A percentile compares a stretch with the other conserved stretches of the same genome.
phyloP scores from a whole-genome alignment of 2,797 vertebrate genomes.

The Xenops minutus region DNA sequence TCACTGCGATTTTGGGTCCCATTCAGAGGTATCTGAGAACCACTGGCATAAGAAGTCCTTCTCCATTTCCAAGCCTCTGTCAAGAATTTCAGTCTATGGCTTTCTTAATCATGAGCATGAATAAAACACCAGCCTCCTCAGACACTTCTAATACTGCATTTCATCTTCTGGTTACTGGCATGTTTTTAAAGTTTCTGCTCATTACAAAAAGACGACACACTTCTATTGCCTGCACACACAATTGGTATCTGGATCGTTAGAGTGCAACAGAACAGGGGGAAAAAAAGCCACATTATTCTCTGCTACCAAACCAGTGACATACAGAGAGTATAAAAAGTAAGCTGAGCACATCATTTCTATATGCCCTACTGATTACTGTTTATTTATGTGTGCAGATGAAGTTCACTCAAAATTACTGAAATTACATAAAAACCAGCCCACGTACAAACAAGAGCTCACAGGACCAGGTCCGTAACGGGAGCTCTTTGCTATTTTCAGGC shows the following conservation, averaged over 20 bases:
- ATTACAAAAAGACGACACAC: neutral
- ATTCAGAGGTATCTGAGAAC: neutral
- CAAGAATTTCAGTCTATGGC: neutral
- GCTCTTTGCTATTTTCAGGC: neutral
- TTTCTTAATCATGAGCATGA: slow-evolving; percentile 13
- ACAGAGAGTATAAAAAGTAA: neutral
- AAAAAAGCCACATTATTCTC: neutral
- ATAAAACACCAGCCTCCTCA: slow-evolving; percentile 38
- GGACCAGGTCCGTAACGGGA: neutral
- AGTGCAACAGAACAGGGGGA: neutral
- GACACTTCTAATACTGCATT: neutral
- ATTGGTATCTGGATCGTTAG: neutral
- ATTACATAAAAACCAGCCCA: neutral
- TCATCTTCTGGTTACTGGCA: neutral
- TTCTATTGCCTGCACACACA: neutral
- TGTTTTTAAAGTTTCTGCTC: slow-evolving; percentile 28
- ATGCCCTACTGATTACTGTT: neutral
- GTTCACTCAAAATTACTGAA: neutral
- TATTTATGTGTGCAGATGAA: neutral
- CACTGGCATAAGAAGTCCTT: neutral
- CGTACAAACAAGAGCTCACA: neutral
- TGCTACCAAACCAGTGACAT: neutral
- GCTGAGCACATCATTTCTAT: neutral
- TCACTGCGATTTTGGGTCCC: neutral
- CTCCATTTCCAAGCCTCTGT: slow-evolving; percentile 1